These are phyloP conservation scores for Porites lutea DNA, from an alignment of 64 coral and sea anemone genomes.

Conservation along the genomic window DNA sequence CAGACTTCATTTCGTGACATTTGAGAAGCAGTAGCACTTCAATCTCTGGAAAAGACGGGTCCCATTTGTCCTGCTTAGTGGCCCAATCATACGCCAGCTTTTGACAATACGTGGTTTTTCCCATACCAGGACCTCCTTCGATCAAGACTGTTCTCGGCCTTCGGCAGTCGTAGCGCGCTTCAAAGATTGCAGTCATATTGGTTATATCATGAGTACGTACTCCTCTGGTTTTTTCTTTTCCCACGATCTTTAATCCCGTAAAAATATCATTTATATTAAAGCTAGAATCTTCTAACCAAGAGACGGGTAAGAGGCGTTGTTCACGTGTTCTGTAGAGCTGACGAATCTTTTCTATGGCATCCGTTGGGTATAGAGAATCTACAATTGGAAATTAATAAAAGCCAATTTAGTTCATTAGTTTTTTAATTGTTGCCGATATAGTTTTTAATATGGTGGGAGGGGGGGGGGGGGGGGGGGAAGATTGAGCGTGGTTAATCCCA, in stretches of 20 bases:
- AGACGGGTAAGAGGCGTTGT: background rate
- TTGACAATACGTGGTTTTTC: background rate
- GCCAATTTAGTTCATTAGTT: too few relatives aligned
- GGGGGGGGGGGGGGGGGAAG: too few relatives aligned
- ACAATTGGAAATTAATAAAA: too few relatives aligned
- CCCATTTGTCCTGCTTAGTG: background rate
- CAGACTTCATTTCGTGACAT: slow-evolving; percentile 17
- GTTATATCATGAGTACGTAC: background rate
- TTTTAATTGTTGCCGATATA: too few relatives aligned
- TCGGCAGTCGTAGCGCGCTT: background rate
- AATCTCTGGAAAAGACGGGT: slow-evolving; percentile 9
- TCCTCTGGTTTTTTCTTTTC: background rate
- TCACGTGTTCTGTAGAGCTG: background rate
- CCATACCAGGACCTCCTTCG: background rate
- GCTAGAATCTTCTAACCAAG: too few relatives aligned
- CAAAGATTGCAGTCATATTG: background rate
- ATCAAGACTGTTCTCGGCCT: background rate
- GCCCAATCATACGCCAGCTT: slow-evolving; percentile 38
- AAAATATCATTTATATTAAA: too few relatives aligned
- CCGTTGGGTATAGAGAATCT: background rate
- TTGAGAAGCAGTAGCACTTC: slow-evolving; percentile 47
- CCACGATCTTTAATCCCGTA: too few relatives aligned
- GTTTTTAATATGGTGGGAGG: too few relatives aligned
- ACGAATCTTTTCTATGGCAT: background rate
- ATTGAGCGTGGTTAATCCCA: too few relatives aligned